Evolutionary conservation across 2,797 vertebrate genomes (phyloP).

Genomic region (Gadopsis bispinosus): DNA sequence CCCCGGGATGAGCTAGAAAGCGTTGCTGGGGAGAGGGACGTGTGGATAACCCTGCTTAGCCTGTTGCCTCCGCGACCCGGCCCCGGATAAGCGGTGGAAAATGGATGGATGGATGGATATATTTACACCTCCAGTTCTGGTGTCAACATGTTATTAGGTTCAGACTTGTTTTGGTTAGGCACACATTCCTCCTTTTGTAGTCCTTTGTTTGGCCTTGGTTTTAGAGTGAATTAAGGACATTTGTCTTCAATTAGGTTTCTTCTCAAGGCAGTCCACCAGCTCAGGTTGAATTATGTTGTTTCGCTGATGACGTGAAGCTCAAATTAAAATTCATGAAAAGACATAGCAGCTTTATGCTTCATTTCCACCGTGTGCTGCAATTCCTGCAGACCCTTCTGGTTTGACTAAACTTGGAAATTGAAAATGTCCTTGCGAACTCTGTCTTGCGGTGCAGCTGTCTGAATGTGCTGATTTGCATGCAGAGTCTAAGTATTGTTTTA

Average conservation of each 20-base stretch:
- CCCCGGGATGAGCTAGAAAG: too few relatives aligned
- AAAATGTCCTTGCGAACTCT: conserved; percentile 6
- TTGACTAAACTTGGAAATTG: conserved; percentile 20
- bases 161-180: conserved; percentile 1
- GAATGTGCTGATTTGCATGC: not conserved
- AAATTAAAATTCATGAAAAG: not conserved
- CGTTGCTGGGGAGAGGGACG: too few relatives aligned
- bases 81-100: too few relatives aligned
- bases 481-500: not conserved
- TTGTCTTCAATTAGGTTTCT: conserved; percentile 1
- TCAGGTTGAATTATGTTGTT: conserved; percentile 3
- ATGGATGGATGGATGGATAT: too few relatives aligned
- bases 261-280: not conserved
- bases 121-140: not conserved
- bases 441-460: not conserved
- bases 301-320: not conserved
- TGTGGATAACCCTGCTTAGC: too few relatives aligned
- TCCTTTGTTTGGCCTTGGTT: not conserved
- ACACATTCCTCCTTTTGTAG: not conserved
- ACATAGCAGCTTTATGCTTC: not conserved
- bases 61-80: too few relatives aligned
- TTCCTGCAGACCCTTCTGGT: not conserved
- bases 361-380: not conserved
- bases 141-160: conserved; percentile 4
- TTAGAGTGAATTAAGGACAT: conserved; percentile 7